Conservation (phyloP, 2,113 vertebrate species). For the Coryphaenoides rupestris region DNA sequence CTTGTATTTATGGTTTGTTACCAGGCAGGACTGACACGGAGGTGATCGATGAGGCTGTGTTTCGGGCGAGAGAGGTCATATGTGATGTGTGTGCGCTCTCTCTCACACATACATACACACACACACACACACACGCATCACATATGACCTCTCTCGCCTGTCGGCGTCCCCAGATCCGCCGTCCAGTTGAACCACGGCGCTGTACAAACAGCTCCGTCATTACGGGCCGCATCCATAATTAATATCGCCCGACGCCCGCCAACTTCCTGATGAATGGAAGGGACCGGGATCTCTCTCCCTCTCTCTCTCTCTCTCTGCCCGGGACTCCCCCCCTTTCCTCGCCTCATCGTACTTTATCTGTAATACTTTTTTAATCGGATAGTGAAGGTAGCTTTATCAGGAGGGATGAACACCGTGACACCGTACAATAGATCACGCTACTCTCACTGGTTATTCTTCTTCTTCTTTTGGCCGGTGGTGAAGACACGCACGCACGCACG, state of each 20-base stretch:
- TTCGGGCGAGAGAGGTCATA: constrained; percentile 40
- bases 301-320: background rate
- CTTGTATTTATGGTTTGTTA: constrained; percentile 41
- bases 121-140: constrained; percentile 24
- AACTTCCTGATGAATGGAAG: constrained; percentile 44
- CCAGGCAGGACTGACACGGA: constrained; percentile 17
- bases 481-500: background rate
- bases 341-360: constrained; percentile 1
- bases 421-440: background rate
- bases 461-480: constrained; percentile 5
- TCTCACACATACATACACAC: too few species aligned
- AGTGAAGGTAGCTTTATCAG: background rate
- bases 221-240: constrained; percentile 58
- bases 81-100: constrained; percentile 22
- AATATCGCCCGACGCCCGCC: constrained; percentile 51
- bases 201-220: constrained; percentile 50
- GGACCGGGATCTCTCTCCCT: constrained; percentile 4
- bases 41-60: constrained; percentile 34
- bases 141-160: constrained; percentile 40
- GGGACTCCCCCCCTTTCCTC: background rate
- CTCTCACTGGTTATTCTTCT: too few species aligned
- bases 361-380: background rate
- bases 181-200: constrained; percentile 42
- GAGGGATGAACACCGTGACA: background rate
- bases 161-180: constrained; percentile 25